Evolutionary conservation across 2,888 invertebrate species (phyloP).

Genomic region (Luperina nickerlii): DNA sequence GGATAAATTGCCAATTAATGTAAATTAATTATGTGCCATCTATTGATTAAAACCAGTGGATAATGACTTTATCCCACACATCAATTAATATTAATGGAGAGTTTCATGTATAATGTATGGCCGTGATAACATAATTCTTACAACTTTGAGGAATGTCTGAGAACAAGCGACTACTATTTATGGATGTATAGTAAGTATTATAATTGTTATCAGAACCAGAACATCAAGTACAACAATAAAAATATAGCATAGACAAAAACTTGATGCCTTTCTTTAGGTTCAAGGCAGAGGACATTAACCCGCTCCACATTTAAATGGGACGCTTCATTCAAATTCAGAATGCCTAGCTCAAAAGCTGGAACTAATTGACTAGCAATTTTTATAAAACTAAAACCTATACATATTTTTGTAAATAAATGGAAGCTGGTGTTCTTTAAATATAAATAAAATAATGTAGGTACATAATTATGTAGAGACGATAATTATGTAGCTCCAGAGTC

Average conservation of each 20-base stretch:
- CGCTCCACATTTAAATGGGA: constrained; percentile 33
- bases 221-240: constrained; percentile 12
- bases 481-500: constrained; percentile 33
- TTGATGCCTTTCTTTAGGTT: constrained; percentile 34
- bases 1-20: constrained; percentile 24
- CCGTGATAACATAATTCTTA: constrained; percentile 24
- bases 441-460: neutral
- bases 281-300: constrained; percentile 40
- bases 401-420: neutral
- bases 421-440: neutral
- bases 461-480: neutral
- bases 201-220: constrained; percentile 35
- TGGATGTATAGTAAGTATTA: constrained; percentile 2
- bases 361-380: constrained; percentile 32
- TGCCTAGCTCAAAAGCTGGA: constrained; percentile 38
- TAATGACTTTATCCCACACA: constrained; percentile 35
- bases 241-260: constrained; percentile 36
- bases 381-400: neutral
- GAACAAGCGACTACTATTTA: constrained; percentile 20
- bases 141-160: constrained; percentile 14
- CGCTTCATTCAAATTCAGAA: constrained; percentile 41
- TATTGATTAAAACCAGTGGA: constrained; percentile 18
- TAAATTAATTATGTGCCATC: constrained; percentile 34
- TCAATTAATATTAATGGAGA: constrained; percentile 36
- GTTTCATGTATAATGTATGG: constrained; percentile 1